Percentiles rank a stretch among this genome's conserved stretches.
Conservation (phyloP, 2,888 invertebrate genomes). For the Steinernema scapterisci region DNA sequence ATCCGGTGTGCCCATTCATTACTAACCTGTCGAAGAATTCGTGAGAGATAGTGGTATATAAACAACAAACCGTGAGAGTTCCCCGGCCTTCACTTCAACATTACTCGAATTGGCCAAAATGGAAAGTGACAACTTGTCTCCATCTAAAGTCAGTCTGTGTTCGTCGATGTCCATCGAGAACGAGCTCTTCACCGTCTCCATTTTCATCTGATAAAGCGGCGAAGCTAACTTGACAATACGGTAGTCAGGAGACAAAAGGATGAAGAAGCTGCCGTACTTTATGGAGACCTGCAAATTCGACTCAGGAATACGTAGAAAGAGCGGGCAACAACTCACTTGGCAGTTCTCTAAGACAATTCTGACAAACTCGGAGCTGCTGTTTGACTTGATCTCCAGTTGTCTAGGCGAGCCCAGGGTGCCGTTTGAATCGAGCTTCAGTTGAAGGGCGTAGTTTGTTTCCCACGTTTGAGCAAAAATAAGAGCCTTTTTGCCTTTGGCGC, state of each 20-base stretch:
- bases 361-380: background rate
- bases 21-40: background rate
- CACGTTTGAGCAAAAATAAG: background rate
- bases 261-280: background rate
- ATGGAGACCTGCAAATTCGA: background rate
- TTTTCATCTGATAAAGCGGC: background rate
- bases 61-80: background rate
- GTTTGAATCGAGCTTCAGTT: background rate
- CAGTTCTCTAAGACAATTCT: background rate
- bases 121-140: background rate
- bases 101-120: conserved; percentile 7
- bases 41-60: no score
- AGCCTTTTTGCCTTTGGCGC: background rate
- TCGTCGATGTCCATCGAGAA: conserved; percentile 3
- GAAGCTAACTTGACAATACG: background rate
- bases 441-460: background rate
- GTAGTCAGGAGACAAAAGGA: conserved; percentile 5
- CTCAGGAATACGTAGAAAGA: background rate
- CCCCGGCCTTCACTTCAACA: background rate
- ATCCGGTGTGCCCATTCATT: background rate
- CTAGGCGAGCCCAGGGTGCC: conserved; percentile 7
- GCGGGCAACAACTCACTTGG: background rate
- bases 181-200: background rate
- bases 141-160: background rate
- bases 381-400: conserved; percentile 9